phyloP scores from a whole-genome alignment of 1,140 invertebrate species.

The Penaeus indicus region DNA sequence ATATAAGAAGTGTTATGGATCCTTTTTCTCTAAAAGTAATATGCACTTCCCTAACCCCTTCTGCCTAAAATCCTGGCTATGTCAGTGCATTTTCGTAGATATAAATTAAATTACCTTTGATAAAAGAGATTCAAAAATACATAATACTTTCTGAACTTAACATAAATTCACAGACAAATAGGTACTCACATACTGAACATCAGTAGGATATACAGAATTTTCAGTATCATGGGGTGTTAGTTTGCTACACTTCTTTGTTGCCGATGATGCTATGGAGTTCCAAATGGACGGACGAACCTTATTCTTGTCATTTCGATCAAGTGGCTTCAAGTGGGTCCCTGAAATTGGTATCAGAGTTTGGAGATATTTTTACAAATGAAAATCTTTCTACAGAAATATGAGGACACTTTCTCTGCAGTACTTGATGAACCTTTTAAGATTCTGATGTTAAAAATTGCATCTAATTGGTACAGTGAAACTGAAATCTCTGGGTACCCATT shows the following conservation, averaged over 20 bases:
- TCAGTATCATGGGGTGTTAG: slow-evolving; percentile 59
- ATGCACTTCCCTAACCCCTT: too few species aligned
- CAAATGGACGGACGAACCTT: slow-evolving; percentile 62
- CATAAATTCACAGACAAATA: neutral
- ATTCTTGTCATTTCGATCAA: slow-evolving; percentile 62
- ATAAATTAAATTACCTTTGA: neutral
- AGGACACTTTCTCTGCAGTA: too few species aligned
- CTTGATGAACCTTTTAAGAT: too few species aligned
- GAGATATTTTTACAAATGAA: neutral
- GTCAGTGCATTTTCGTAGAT: neutral
- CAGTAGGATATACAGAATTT: slow-evolving; percentile 65
- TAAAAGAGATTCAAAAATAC: neutral
- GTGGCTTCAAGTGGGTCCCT: slow-evolving; percentile 63
- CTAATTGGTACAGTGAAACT: too few species aligned
- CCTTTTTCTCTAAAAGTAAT: too few species aligned
- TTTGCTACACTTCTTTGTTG: slow-evolving; percentile 60
- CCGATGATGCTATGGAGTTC: slow-evolving; percentile 63
- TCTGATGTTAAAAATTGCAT: too few species aligned
- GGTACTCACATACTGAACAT: slow-evolving; percentile 64
- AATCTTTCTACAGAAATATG: neutral
- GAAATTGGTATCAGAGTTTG: slow-evolving; percentile 15
- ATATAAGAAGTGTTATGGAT: too few species aligned
- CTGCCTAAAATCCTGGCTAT: too few species aligned
- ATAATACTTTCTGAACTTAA: neutral
- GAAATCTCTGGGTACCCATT: too few species aligned